Evolutionary conservation across 2,888 invertebrate species (phyloP).

Genomic region (Chamaedrilus cognettii): DNA sequence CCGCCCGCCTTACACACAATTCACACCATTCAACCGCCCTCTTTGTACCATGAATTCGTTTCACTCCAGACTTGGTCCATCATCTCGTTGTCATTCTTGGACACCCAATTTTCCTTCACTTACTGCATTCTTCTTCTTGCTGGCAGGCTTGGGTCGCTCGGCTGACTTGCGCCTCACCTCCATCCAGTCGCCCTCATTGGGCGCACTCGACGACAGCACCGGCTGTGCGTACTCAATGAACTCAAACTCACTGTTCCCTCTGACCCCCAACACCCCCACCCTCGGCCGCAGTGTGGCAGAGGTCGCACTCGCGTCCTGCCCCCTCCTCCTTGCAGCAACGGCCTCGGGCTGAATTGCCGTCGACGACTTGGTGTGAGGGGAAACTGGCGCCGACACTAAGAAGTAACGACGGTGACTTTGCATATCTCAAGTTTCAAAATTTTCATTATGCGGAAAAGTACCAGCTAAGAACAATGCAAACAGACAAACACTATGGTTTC

Average conservation of each 20-base stretch:
- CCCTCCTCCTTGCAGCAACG: background rate
- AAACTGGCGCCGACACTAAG: slow-evolving; percentile 10
- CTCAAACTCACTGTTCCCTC: background rate
- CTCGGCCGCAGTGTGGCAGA: background rate
- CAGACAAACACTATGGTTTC: too few relatives aligned
- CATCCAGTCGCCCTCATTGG: slow-evolving; percentile 65
- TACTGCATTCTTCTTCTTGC: too few relatives aligned
- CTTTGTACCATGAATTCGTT: too few relatives aligned
- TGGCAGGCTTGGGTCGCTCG: slow-evolving; percentile 18
- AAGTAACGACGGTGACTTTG: background rate
- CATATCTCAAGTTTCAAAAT: too few relatives aligned
- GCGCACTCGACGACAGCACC: slow-evolving; percentile 51
- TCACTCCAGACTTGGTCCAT: too few relatives aligned
- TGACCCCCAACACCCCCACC: background rate
- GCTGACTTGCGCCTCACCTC: slow-evolving; percentile 60
- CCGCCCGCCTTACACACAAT: too few relatives aligned
- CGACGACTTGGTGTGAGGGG: background rate
- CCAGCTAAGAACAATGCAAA: too few relatives aligned
- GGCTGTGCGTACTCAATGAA: slow-evolving; percentile 27
- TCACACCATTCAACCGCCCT: too few relatives aligned
- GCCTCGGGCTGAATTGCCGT: too few relatives aligned
- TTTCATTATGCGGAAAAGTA: too few relatives aligned
- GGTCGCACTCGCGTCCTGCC: background rate
- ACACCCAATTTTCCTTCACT: too few relatives aligned
- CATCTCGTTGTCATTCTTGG: too few relatives aligned